These are phyloP conservation scores for Halichoerus grypus DNA, from an alignment of 2,113 vertebrate genomes.

Conservation along the genomic window DNA sequence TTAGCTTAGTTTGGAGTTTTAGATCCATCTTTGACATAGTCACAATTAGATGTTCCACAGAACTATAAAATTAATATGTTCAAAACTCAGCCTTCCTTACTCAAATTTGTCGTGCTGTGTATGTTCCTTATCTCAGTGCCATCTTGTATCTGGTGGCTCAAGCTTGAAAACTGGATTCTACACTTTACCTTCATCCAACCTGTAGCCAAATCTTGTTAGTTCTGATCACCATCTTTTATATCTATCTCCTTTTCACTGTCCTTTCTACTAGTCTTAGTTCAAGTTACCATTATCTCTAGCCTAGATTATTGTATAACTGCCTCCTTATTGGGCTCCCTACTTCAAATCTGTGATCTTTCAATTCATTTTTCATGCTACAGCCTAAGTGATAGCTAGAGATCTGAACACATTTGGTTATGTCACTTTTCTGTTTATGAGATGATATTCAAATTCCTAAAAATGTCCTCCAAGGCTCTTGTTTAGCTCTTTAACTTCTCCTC, in stretches of 20 bases:
- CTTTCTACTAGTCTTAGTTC: not conserved
- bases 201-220: not conserved
- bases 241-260: not conserved
- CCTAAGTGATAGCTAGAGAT: not conserved
- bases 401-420: not conserved
- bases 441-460: not conserved
- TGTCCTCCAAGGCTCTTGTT: not conserved
- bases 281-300: not conserved
- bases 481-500: not conserved
- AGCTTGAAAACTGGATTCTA: not conserved
- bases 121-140: not conserved
- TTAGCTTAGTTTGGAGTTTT: slow-evolving; percentile 8
- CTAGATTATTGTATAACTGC: not conserved
- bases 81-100: not conserved
- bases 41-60: not conserved
- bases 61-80: not conserved
- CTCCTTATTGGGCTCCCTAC: not conserved
- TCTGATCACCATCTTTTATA: not conserved
- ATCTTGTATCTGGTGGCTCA: not conserved
- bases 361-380: not conserved
- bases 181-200: not conserved
- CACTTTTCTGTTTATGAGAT: not conserved
- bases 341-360: not conserved
- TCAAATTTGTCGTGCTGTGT: not conserved
- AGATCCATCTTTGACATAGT: not conserved